These are phyloP conservation scores for Xestoiulus laeticollis DNA, from an alignment of 2,888 invertebrate genomes.

Conservation along the genomic window DNA sequence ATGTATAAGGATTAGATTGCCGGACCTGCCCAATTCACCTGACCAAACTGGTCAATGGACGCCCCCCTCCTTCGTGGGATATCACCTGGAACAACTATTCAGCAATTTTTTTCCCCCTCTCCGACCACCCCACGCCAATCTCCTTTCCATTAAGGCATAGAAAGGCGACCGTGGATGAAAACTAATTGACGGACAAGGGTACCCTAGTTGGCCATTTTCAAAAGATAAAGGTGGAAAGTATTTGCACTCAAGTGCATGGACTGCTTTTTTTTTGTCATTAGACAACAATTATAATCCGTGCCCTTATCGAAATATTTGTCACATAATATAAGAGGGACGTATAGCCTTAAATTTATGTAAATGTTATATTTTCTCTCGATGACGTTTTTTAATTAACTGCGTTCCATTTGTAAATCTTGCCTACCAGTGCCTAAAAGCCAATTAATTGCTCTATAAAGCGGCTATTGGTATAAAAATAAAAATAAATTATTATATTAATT, in stretches of 20 bases:
- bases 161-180: constrained; percentile 23
- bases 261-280: constrained; percentile 35
- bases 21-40: constrained; percentile 29
- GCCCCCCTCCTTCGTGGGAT: constrained; percentile 13
- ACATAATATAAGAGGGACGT: background rate
- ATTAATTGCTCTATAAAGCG: background rate
- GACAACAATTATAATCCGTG: constrained; percentile 13
- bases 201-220: constrained; percentile 33
- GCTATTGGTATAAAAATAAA: background rate
- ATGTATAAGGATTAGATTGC: constrained; percentile 39
- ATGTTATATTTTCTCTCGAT: background rate
- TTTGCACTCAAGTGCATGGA: constrained; percentile 25
- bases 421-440: background rate
- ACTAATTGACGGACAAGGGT: constrained; percentile 37
- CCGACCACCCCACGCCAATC: constrained; percentile 16
- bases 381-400: background rate
- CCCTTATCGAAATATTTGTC: constrained; percentile 28
- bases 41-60: constrained; percentile 46
- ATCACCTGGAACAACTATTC: constrained; percentile 40
- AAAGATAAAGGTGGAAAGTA: constrained; percentile 28
- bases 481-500: too few species aligned
- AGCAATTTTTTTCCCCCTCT: background rate
- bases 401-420: background rate
- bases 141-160: constrained; percentile 34
- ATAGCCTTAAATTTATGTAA: background rate